Conservation (phyloP, 2,888 invertebrate genomes). For the Microctonus brassicae region DNA sequence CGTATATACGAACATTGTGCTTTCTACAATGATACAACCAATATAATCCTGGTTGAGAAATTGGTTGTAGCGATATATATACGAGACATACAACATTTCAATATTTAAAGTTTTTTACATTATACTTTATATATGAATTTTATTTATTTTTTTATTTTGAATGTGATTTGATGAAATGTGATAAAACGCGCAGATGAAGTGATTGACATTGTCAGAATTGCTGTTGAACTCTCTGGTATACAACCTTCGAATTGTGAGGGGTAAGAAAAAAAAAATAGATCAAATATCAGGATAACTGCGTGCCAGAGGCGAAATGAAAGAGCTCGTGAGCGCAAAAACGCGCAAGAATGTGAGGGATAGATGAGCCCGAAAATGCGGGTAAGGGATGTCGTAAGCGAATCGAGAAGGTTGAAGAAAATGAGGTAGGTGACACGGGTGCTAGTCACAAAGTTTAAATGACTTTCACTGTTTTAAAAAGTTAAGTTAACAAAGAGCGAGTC, state of each 20-base stretch:
- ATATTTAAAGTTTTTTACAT: background rate
- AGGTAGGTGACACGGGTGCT: conserved; percentile 51
- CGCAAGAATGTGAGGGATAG: conserved; percentile 29
- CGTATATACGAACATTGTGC: conserved; percentile 2
- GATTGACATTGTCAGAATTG: conserved; percentile 16
- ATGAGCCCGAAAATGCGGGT: conserved; percentile 5
- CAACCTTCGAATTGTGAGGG: conserved; percentile 12
- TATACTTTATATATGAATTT: background rate
- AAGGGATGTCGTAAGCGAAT: background rate
- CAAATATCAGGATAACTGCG: conserved; percentile 50
- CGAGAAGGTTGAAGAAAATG: conserved; percentile 53
- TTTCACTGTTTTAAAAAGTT: conserved; percentile 64
- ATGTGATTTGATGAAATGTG: background rate
- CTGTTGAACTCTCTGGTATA: conserved; percentile 17
- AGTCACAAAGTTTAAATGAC: conserved; percentile 62
- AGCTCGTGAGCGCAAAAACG: conserved; percentile 29
- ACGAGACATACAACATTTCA: background rate
- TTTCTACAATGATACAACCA: conserved; percentile 17
- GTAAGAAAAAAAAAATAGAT: conserved; percentile 46
- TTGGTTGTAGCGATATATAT: background rate
- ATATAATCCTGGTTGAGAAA: background rate
- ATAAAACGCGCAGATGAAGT: conserved; percentile 1
- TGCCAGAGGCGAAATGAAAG: conserved; percentile 20
- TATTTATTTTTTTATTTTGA: background rate
- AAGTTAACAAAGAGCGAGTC: conserved; percentile 57